phyloP scores from a whole-genome alignment of 2,888 invertebrate genomes.

The Erannis defoliaria region DNA sequence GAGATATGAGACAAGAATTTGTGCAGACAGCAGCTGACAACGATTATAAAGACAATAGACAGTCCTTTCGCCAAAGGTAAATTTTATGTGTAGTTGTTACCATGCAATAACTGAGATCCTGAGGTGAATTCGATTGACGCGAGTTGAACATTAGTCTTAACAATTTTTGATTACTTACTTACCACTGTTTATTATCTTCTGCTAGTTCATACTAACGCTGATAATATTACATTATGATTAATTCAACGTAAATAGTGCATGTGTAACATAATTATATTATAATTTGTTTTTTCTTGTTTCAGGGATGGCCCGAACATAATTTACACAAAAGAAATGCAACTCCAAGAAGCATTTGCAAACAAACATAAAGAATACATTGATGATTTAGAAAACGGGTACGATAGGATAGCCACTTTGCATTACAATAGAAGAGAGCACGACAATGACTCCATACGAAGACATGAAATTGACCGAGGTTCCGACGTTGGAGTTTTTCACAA shows the following conservation, averaged over 20 bases:
- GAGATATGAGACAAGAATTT: slow-evolving; percentile 80
- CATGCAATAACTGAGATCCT: too few species aligned
- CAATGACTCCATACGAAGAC: slow-evolving; percentile 90
- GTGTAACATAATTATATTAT: neutral
- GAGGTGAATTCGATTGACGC: too few species aligned
- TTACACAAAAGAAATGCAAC: slow-evolving; percentile 86
- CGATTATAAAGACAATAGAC: slow-evolving; percentile 78
- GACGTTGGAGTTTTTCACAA: slow-evolving; percentile 85
- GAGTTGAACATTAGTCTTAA: too few species aligned
- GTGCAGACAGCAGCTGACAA: slow-evolving; percentile 79
- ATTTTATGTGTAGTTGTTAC: neutral
- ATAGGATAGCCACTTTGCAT: slow-evolving; percentile 81
- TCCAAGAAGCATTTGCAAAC: slow-evolving; percentile 77
- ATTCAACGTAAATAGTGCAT: neutral
- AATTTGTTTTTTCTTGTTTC: slow-evolving; percentile 46
- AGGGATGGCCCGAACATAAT: slow-evolving; percentile 86
- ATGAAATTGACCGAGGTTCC: slow-evolving; percentile 92
- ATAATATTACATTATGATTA: neutral
- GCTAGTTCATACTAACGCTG: neutral
- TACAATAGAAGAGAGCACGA: slow-evolving; percentile 86
- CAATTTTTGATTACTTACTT: too few species aligned
- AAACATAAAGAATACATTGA: slow-evolving; percentile 87
- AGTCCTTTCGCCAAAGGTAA: slow-evolving; percentile 77
- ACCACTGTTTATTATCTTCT: neutral
- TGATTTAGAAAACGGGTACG: slow-evolving; percentile 86